These are phyloP conservation scores for Amiota communis DNA, from an alignment of 2,888 invertebrate genomes.

Conservation along the genomic window DNA sequence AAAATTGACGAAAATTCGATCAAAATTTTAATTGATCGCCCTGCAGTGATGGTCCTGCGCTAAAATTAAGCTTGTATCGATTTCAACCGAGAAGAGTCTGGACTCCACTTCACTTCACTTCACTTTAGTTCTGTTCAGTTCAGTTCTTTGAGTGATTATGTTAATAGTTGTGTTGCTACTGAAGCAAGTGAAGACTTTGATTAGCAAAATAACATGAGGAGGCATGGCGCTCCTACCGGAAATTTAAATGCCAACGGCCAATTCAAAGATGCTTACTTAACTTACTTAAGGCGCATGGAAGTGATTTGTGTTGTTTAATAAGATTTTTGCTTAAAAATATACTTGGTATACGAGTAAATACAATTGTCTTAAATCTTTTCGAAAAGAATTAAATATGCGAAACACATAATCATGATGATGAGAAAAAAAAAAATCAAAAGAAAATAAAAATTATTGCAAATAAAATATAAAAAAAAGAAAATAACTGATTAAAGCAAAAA, in stretches of 20 bases:
- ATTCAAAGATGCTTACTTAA: slow-evolving; percentile 31
- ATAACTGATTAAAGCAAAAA: slow-evolving; percentile 57
- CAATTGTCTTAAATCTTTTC: too few species aligned
- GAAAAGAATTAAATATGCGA: slow-evolving; percentile 33
- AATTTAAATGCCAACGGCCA: slow-evolving; percentile 60
- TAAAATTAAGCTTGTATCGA: slow-evolving; percentile 65
- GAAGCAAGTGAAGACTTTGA: slow-evolving; percentile 34
- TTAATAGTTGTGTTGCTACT: slow-evolving; percentile 63
- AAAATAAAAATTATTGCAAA: slow-evolving; percentile 19
- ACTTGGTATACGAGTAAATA: not conserved
- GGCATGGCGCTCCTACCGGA: slow-evolving; percentile 60
- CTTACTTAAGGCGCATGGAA: slow-evolving; percentile 2
- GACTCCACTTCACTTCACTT: not conserved
- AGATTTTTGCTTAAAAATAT: not conserved
- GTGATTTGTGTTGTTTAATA: not conserved
- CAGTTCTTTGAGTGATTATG: slow-evolving; percentile 67
- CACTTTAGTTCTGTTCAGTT: slow-evolving; percentile 35
- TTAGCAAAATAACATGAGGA: slow-evolving; percentile 25
- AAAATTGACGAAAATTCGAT: slow-evolving; percentile 74
- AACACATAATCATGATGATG: slow-evolving; percentile 39
- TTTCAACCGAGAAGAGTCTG: not conserved
- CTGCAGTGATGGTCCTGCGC: slow-evolving; percentile 68
- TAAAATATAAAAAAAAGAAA: slow-evolving; percentile 31
- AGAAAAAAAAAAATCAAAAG: slow-evolving; percentile 1
- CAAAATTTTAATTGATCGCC: slow-evolving; percentile 74